phyloP scores from a whole-genome alignment of 2,888 invertebrate species.

The Chrysolina americana region DNA sequence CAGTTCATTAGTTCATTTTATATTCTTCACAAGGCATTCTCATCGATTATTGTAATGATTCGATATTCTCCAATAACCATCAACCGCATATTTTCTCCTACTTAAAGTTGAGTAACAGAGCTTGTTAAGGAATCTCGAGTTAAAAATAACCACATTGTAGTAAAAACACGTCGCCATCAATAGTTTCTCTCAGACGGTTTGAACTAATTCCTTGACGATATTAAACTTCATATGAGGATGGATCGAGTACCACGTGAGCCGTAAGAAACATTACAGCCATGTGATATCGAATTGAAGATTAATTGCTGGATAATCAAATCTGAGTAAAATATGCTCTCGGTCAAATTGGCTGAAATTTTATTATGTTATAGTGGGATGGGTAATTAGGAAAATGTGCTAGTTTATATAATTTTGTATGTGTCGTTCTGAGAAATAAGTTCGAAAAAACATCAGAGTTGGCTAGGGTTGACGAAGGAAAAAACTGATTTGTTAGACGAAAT shows the following conservation, averaged over 20 bases:
- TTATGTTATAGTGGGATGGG: too few species aligned
- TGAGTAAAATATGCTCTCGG: too few species aligned
- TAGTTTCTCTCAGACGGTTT: constrained; percentile 56
- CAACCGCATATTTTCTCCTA: constrained; percentile 23
- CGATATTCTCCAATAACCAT: constrained; percentile 11
- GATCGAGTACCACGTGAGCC: constrained; percentile 8
- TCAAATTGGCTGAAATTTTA: too few species aligned
- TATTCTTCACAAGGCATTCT: neutral
- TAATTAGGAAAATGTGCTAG: too few species aligned
- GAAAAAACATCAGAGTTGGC: too few species aligned
- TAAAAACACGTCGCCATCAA: constrained; percentile 52
- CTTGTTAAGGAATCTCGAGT: constrained; percentile 29
- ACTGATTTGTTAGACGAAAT: too few species aligned
- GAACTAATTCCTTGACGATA: constrained; percentile 53
- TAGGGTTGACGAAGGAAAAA: too few species aligned
- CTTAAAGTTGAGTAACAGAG: constrained; percentile 31
- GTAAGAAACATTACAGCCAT: neutral
- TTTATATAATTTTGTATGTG: too few species aligned
- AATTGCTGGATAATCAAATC: too few species aligned
- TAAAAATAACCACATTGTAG: constrained; percentile 42
- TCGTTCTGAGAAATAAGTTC: too few species aligned
- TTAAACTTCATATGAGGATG: constrained; percentile 23
- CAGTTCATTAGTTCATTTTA: neutral
- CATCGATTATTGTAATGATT: constrained; percentile 3
- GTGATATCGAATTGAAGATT: too few species aligned